Percentiles rank a stretch among this genome's conserved stretches.
Evolutionary conservation across 1,140 invertebrate genomes (phyloP).

Genomic region (Sinella curviseta): DNA sequence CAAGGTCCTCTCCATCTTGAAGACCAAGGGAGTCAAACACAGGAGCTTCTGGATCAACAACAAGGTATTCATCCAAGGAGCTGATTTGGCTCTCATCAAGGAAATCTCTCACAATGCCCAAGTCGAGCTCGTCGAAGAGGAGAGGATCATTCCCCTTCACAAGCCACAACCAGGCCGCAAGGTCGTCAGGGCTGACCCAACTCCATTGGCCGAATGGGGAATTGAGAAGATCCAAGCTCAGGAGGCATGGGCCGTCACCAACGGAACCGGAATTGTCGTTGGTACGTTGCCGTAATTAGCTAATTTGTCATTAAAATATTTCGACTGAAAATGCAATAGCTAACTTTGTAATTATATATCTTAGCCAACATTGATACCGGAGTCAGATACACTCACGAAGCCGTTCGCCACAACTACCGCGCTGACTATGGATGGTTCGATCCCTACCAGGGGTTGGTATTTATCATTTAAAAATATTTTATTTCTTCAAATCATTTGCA

Average conservation of each 20-base stretch:
- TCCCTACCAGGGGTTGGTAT: no score
- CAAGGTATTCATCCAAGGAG: conserved; percentile 19
- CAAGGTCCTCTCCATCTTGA: not conserved
- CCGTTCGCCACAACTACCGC: not conserved
- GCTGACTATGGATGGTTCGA: not conserved
- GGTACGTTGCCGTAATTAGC: no score
- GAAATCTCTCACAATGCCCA: not conserved
- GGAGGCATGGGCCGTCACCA: conserved; percentile 12
- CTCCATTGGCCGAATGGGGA: conserved; percentile 19
- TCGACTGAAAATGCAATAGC: no score
- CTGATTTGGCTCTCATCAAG: not conserved
- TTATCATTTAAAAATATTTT: no score
- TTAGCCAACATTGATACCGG: no score
- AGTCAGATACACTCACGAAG: no score
- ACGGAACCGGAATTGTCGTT: conserved; percentile 12
- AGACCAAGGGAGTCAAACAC: not conserved
- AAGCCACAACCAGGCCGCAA: not conserved
- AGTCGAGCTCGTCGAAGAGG: conserved; percentile 14
- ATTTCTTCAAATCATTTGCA: no score
- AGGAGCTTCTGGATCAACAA: conserved; percentile 30
- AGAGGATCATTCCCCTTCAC: not conserved
- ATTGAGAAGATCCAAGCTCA: conserved; percentile 29
- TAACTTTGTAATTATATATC: no score
- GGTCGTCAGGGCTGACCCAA: not conserved
- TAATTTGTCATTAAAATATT: no score